Evolutionary conservation across 2,797 vertebrate species (phyloP).

Genomic region (Oreochromis mossambicus): DNA sequence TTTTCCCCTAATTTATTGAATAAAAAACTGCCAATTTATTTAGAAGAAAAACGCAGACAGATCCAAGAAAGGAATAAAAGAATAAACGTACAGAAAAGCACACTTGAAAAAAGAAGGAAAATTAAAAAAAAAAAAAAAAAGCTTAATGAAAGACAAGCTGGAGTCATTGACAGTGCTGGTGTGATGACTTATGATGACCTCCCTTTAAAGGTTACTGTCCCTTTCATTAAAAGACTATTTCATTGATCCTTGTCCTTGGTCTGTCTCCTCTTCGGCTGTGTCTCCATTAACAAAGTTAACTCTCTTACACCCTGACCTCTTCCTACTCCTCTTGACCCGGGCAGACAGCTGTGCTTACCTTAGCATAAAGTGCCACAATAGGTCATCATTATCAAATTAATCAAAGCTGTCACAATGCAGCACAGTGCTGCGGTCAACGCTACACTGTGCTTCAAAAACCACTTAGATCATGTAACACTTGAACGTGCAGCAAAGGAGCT

Average conservation of each 20-base stretch:
- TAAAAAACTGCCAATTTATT: neutral
- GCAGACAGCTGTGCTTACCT: conserved; percentile 78
- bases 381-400: conserved; percentile 83
- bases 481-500: conserved; percentile 47
- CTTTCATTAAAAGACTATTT: conserved; percentile 53
- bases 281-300: conserved; percentile 78
- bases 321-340: conserved; percentile 57
- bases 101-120: neutral
- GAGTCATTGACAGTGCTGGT: neutral
- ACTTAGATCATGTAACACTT: conserved; percentile 56
- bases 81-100: neutral
- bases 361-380: conserved; percentile 69
- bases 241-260: conserved; percentile 77
- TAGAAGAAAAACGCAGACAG: neutral
- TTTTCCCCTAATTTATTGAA: neutral
- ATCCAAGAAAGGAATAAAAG: neutral
- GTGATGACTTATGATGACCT: conserved; percentile 36
- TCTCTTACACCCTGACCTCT: conserved; percentile 58
- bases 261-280: conserved; percentile 44
- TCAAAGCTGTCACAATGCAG: conserved; percentile 65
- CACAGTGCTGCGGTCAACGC: conserved; percentile 29
- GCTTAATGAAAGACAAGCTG: neutral
- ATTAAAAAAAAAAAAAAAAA: neutral
- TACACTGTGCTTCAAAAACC: conserved; percentile 17
- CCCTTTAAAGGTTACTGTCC: conserved; percentile 72